These are phyloP conservation scores for Tridacna crocea DNA, from an alignment of 2,888 invertebrate genomes.

Conservation along the genomic window DNA sequence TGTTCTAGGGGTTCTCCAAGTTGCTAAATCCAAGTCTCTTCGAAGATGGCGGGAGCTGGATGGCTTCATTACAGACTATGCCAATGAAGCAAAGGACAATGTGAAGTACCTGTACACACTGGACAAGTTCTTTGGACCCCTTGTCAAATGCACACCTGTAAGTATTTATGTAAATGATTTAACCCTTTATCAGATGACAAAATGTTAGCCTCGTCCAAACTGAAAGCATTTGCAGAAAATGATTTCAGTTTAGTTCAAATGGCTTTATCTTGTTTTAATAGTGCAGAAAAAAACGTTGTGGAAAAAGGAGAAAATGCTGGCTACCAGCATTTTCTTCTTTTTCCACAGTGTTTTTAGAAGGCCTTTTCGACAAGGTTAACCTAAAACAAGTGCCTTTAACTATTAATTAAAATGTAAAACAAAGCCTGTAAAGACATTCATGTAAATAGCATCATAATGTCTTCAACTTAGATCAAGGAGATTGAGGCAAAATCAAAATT, in stretches of 20 bases:
- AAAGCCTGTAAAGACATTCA: no score
- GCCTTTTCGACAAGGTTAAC: no score
- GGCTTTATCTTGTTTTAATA: no score
- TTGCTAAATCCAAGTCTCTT: conserved; percentile 83
- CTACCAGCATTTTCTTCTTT: no score
- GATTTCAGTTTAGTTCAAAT: no score
- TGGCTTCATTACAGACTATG: conserved; percentile 95
- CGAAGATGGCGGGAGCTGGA: conserved; percentile 86
- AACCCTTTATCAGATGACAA: no score
- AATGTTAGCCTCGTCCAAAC: neutral
- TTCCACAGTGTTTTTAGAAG: no score
- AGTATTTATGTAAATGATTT: conserved; percentile 77
- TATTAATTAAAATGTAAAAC: no score
- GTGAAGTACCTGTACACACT: conserved; percentile 89
- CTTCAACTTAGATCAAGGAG: no score
- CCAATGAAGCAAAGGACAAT: conserved; percentile 97
- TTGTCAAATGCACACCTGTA: conserved; percentile 96
- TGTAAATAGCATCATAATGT: no score
- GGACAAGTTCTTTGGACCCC: conserved; percentile 96
- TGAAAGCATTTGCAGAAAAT: neutral
- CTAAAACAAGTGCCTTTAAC: no score
- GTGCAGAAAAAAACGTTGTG: neutral
- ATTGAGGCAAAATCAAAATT: no score
- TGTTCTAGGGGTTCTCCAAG: conserved; percentile 83
- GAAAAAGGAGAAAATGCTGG: neutral